Evolutionary conservation across 2,113 vertebrate genomes (phyloP).

Genomic region (Hypocryptadius cinnamomeus): DNA sequence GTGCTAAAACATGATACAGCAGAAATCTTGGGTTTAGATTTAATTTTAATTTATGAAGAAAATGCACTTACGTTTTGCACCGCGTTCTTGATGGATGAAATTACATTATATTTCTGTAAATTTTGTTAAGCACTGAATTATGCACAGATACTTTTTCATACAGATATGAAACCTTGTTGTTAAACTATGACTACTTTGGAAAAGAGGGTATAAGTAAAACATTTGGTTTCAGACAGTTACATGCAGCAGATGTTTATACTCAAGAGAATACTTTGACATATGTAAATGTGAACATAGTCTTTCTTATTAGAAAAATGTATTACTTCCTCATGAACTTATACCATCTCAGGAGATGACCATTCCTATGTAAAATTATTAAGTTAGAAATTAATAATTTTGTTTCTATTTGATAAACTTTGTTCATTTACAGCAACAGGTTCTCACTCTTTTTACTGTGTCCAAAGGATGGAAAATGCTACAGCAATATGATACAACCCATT

Average conservation of each 20-base stretch:
- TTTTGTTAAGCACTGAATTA: neutral
- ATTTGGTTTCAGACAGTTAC: neutral
- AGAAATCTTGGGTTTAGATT: neutral
- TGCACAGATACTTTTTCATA: neutral
- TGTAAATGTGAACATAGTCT: neutral
- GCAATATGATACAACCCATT: slow-evolving; percentile 31
- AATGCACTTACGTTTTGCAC: neutral
- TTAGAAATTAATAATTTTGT: neutral
- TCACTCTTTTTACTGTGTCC: slow-evolving; percentile 63
- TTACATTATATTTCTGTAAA: neutral
- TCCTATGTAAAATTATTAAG: neutral
- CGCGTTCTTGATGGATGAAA: neutral
- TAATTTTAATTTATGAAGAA: neutral
- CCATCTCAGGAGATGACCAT: neutral
- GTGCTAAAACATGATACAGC: neutral
- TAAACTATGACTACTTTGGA: neutral
- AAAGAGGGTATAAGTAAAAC: neutral
- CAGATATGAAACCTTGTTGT: neutral
- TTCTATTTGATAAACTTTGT: neutral
- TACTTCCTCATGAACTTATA: neutral
- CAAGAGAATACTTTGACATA: neutral
- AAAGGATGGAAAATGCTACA: slow-evolving; percentile 63
- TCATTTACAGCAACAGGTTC: slow-evolving; percentile 24
- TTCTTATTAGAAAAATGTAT: neutral
- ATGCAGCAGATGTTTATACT: neutral